Percentiles rank a stretch among this genome's conserved stretches.
Conservation (phyloP, 2,888 invertebrate genomes). For the Atrina japonica region DNA sequence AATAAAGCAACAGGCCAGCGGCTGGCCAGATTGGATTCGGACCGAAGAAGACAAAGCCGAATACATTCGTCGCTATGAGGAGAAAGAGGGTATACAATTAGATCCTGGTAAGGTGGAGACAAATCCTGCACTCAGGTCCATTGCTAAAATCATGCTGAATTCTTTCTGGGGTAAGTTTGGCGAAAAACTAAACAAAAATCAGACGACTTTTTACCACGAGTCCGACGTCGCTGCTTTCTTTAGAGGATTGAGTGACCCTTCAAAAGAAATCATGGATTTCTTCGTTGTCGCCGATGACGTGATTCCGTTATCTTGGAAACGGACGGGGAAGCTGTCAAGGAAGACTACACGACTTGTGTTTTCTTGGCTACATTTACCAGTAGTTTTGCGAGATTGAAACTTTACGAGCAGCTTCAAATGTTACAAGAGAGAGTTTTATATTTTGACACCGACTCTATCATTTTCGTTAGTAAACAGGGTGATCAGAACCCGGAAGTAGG, state of each 20-base stretch:
- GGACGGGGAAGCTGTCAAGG: no score
- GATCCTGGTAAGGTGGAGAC: constrained; percentile 1
- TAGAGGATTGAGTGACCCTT: constrained; percentile 17
- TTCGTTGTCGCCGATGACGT: constrained; percentile 29
- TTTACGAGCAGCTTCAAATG: no score
- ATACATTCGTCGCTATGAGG: constrained; percentile 6
- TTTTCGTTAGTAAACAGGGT: constrained; percentile 15
- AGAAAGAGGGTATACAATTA: constrained; percentile 15
- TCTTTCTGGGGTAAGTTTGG: constrained; percentile 11
- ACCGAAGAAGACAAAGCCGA: neutral
- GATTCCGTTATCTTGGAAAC: constrained; percentile 23
- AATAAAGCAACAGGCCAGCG: constrained; percentile 43
- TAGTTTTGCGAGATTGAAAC: constrained; percentile 31
- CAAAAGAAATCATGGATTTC: constrained; percentile 17
- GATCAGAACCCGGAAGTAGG: constrained; percentile 43
- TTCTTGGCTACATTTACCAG: no score
- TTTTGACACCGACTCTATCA: constrained; percentile 33
- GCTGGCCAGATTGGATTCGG: constrained; percentile 36
- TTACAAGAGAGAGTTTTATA: no score
- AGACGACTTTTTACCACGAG: constrained; percentile 28
- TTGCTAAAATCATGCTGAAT: no score
- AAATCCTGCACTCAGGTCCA: constrained; percentile 7
- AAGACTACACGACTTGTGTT: constrained; percentile 37
- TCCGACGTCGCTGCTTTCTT: constrained; percentile 34
- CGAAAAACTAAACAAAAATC: no score